Evolutionary conservation across 2,797 vertebrate genomes (phyloP).

Genomic region (Spondyliosoma cantharus): DNA sequence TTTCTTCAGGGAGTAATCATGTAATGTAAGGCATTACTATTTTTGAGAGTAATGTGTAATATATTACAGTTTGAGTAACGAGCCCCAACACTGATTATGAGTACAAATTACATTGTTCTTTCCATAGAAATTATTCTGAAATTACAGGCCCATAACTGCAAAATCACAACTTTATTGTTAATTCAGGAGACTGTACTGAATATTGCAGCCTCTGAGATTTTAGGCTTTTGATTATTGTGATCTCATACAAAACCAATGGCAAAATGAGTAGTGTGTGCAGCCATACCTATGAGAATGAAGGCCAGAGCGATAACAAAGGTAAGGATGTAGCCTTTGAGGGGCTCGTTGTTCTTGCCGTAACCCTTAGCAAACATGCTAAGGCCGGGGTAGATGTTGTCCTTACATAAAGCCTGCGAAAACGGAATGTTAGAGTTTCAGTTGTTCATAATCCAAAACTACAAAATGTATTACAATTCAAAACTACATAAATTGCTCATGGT

Average conservation of each 20-base stretch:
- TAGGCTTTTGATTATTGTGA: not conserved
- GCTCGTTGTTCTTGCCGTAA: slow-evolving; percentile 99
- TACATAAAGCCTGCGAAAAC: slow-evolving; percentile 91
- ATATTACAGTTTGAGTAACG: no score
- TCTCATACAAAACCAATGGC: not conserved
- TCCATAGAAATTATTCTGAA: not conserved
- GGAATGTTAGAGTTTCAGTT: not conserved
- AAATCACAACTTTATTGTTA: not conserved
- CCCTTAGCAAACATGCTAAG: slow-evolving; percentile 95
- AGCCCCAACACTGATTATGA: no score
- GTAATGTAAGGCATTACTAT: no score
- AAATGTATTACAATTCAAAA: not conserved
- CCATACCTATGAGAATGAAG: slow-evolving; percentile 97
- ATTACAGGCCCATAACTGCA: not conserved
- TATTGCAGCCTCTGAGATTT: not conserved
- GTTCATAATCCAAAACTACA: not conserved
- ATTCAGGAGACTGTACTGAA: not conserved
- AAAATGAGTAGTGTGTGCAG: not conserved
- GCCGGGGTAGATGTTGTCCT: slow-evolving; percentile 98
- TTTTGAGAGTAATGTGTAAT: no score
- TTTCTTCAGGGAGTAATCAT: no score
- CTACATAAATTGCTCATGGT: not conserved
- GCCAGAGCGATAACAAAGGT: slow-evolving; percentile 95
- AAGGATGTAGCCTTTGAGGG: slow-evolving; percentile 95
- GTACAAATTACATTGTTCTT: not conserved